phyloP scores from a whole-genome alignment of 2,888 invertebrate genomes.

The Ryuthela nishihirai region DNA sequence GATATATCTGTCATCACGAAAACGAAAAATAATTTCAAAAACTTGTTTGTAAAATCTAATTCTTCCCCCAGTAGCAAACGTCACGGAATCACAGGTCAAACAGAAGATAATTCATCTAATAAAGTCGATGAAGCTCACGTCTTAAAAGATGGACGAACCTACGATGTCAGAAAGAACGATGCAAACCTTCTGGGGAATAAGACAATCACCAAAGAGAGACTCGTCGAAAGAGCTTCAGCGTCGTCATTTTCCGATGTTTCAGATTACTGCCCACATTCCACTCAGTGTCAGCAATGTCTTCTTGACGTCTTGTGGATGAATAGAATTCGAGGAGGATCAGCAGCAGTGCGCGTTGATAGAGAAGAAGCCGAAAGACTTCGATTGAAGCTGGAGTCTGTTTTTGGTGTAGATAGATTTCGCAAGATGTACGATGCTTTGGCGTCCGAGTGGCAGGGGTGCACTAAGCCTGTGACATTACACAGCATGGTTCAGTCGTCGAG shows the following conservation, averaged over 20 bases:
- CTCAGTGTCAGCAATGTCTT: constrained; percentile 23
- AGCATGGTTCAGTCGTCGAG: constrained; percentile 4
- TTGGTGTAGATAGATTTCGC: constrained; percentile 2
- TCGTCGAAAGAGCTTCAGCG: background rate
- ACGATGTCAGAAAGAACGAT: too few relatives aligned
- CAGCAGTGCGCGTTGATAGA: background rate
- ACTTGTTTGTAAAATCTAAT: too few relatives aligned
- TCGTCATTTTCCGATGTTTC: background rate
- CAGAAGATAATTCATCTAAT: too few relatives aligned
- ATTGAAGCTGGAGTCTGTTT: constrained; percentile 7
- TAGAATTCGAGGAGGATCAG: constrained; percentile 10
- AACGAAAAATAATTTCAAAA: too few relatives aligned
- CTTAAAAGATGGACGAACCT: too few relatives aligned
- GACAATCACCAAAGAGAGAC: background rate
- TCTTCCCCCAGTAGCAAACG: too few relatives aligned
- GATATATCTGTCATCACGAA: too few relatives aligned
- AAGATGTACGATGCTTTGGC: constrained; percentile 2
- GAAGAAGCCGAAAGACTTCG: background rate
- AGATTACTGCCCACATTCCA: constrained; percentile 7
- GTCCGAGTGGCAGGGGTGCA: constrained; percentile 7
- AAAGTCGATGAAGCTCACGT: too few relatives aligned
- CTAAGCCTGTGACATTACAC: background rate
- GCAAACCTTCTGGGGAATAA: background rate
- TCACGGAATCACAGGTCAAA: too few relatives aligned
- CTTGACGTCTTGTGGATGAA: constrained; percentile 24